Percentiles rank a stretch among this genome's conserved stretches.
Conservation (phyloP, 2,113 vertebrate genomes). For the Loxodonta africana region DNA sequence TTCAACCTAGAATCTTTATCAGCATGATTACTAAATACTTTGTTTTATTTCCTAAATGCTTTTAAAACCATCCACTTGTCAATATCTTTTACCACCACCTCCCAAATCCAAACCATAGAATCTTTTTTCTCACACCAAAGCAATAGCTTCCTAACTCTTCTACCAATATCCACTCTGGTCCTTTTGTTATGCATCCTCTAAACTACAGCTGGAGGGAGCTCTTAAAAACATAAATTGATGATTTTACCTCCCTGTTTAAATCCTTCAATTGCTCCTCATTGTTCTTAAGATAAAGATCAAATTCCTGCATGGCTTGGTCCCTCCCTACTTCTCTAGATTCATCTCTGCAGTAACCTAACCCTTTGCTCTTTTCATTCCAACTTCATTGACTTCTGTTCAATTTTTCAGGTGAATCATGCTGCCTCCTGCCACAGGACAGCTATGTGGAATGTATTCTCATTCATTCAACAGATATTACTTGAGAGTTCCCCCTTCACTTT, state of each 20-base stretch:
- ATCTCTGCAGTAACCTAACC: neutral
- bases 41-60: neutral
- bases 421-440: neutral
- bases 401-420: neutral
- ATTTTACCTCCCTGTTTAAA: neutral
- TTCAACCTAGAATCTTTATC: neutral
- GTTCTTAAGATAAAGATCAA: neutral
- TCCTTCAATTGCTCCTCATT: neutral
- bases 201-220: neutral
- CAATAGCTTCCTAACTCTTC: neutral
- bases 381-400: neutral
- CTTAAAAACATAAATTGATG: neutral
- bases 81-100: neutral
- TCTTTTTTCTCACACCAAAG: neutral
- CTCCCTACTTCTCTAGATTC: neutral
- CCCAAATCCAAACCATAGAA: neutral
- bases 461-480: conserved; percentile 20
- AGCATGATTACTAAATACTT: neutral
- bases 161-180: neutral
- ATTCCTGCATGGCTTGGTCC: neutral
- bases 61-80: neutral
- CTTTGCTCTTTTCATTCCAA: neutral
- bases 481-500: neutral
- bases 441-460: conserved; percentile 5
- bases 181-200: neutral